phyloP scores from a whole-genome alignment of 2,797 vertebrate genomes.

The Simalia tracyae region DNA sequence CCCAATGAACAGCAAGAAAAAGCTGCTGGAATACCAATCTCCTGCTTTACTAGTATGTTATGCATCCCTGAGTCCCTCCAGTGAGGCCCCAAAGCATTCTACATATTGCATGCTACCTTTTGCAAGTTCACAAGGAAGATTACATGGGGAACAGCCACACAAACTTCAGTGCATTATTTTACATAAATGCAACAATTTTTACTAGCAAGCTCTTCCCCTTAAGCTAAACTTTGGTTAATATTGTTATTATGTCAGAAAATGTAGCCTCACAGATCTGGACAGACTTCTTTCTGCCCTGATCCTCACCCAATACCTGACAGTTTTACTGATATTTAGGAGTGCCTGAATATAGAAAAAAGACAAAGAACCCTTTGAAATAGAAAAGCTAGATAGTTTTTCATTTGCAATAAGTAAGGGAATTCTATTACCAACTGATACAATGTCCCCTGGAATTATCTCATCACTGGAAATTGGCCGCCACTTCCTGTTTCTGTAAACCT shows the following conservation, averaged over 20 bases:
- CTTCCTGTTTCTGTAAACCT: constrained; percentile 96
- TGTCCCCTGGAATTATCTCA: constrained; percentile 91
- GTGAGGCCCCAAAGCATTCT: not conserved
- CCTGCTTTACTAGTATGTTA: not conserved
- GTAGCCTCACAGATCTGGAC: not conserved
- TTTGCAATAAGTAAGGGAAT: not conserved
- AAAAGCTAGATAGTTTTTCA: not conserved
- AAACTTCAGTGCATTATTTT: no score
- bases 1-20: not conserved
- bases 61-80: not conserved
- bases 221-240: not conserved
- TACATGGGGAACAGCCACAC: not conserved
- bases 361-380: not conserved
- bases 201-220: not conserved
- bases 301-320: not conserved
- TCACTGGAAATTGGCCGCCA: constrained; percentile 95
- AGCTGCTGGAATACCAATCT: no score
- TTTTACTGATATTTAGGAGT: not conserved
- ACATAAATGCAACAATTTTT: not conserved
- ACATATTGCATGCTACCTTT: not conserved
- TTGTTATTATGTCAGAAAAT: not conserved
- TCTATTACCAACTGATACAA: constrained; percentile 88
- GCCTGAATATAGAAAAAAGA: not conserved
- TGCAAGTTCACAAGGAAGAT: not conserved
- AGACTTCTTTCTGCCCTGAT: not conserved